Conservation (phyloP, 2,113 vertebrate genomes). For the Pteropus alecto region DNA sequence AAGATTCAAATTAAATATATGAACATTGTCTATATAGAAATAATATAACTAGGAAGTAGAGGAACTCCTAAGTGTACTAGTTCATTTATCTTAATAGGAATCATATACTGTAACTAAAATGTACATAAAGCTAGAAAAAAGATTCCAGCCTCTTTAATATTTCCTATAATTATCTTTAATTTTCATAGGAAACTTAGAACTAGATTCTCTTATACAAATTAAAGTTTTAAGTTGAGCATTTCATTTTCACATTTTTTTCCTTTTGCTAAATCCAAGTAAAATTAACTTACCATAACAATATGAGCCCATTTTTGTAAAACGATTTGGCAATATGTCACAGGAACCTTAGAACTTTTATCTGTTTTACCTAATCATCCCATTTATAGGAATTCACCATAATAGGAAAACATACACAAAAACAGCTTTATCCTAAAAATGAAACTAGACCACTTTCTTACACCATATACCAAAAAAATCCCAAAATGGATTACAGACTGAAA, state of each 20-base stretch:
- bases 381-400: not conserved
- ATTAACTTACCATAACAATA: not conserved
- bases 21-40: not conserved
- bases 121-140: not conserved
- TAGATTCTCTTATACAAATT: not conserved
- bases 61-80: not conserved
- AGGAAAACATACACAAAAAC: not conserved
- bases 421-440: not conserved
- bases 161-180: constrained; percentile 9
- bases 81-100: not conserved
- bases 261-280: not conserved
- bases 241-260: constrained; percentile 7
- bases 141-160: not conserved
- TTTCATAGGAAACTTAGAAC: not conserved
- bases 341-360: not conserved
- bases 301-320: not conserved
- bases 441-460: not conserved
- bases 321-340: not conserved
- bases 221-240: not conserved
- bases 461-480: not conserved
- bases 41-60: not conserved
- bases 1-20: not conserved
- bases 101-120: not conserved
- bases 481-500: not conserved
- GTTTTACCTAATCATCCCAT: not conserved